Evolutionary conservation across 2,113 vertebrate species (phyloP), one percentile per base, ranked within the genome.

Genomic region (Glaucomys volans): DNA sequence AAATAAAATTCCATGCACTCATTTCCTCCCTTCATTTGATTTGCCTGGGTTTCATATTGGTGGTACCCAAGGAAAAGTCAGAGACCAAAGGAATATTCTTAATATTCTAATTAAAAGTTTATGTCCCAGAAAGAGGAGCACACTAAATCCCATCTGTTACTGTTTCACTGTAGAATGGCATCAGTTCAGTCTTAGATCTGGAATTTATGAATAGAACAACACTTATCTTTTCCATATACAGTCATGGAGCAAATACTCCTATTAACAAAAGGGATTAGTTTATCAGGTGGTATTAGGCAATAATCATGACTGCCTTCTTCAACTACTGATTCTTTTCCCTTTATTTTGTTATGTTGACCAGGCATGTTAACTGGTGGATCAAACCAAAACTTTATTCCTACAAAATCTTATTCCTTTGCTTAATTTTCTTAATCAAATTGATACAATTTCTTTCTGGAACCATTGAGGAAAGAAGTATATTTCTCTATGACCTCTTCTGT

Each of bases 341-440:
- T 44, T 77, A 59, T 5, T 62, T 81, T n/a, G 37, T 30, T 77
- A 91, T 89, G 22, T 77, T 87, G 9, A 91, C 7, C 30, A 79
- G 30, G 66, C 0, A 40, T 17, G 8, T 69, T 71, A 75, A 18
- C 1, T 90, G 28, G 4, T 90, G 0, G 24, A 28, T 72, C 16
- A 85, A 77, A 14, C 12, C 20, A 30, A 80, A 94, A 69, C 11
- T 95, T 94, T n/a, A 76, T 80, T 80, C 42, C 64, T 76, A 16
- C 17, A 62, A 42, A 85, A 52, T 72, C 2, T 26, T 74, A 54
- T 54, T 44, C 2, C 14, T 95, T 42, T 74, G 1, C 32, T 40
- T 92, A 8, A 28, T 82, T 72, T 89, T 75, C 57, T 59, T 97
- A 84, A 83, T 92, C 47, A 76, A 18, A 8, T 66, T 76, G 42